These are phyloP conservation scores for Mythimna pallens DNA, from an alignment of 2,888 invertebrate species.

Conservation along the genomic window DNA sequence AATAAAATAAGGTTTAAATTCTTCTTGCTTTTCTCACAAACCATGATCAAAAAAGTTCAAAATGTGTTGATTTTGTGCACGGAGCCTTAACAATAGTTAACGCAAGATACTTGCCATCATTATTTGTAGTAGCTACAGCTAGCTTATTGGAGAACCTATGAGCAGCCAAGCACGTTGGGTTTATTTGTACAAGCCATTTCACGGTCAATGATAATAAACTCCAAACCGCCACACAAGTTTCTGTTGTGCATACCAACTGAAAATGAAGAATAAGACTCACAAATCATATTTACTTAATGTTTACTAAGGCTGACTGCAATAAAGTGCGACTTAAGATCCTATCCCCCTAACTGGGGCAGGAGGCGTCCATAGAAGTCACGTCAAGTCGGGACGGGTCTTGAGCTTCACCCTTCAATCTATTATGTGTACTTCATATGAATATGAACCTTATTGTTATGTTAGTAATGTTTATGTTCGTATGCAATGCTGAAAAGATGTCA, in stretches of 20 bases:
- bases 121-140: constrained; percentile 92
- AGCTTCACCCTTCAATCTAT: no score
- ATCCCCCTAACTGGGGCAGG: no score
- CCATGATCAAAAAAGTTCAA: no score
- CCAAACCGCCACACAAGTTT: constrained; percentile 92
- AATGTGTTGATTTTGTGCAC: no score
- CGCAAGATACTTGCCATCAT: constrained; percentile 90
- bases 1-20: no score
- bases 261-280: constrained; percentile 48
- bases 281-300: neutral
- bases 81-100: neutral
- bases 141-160: constrained; percentile 93
- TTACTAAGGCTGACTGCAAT: neutral
- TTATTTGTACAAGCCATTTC: constrained; percentile 92
- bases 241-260: constrained; percentile 89
- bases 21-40: no score
- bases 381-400: no score
- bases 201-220: constrained; percentile 93
- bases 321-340: no score
- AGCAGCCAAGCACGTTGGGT: constrained; percentile 79
- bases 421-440: neutral
- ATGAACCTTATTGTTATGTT: neutral
- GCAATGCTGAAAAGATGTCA: neutral
- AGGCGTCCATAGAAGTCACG: no score
- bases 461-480: neutral